Evolutionary conservation across 2,113 vertebrate species (phyloP), one percentile per base, ranked within the genome.

Genomic region (Carassius carassius): DNA sequence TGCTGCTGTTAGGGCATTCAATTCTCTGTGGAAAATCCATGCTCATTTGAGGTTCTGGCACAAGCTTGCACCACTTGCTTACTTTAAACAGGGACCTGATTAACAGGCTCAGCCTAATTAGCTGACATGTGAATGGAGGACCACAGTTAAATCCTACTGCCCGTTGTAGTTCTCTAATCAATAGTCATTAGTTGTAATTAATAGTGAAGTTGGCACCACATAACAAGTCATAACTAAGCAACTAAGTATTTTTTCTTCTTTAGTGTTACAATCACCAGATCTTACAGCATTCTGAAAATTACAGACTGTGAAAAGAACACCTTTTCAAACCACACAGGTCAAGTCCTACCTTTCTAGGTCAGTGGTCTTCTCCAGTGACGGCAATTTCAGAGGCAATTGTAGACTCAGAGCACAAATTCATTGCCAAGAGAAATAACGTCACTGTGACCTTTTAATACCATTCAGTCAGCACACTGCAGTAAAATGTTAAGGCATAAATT

Each of bases 111-210:
- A 84, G 82, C 19, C 56, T 67, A 84, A 89, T 86, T 86, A 86
- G 78, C 78, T 77, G 86, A 81, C 83, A 86, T 78, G 85, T 88
- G 73, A 90, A 79, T 82, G 85, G 65, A 81, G 47, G 73, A 83
- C 62, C 62, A 76, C 75, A 74, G 72, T 85, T 29, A 78, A 82
- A 82, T 86, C 81, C 75, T 75, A 81, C 85, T 78, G 78, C 82
- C 58, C 23, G 37, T 51, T 75, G 83, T 49, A 49, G 67, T 70
- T 77, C 74, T 78, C 49, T 51, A 73, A 78, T 94, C 94, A 92
- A 95, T 94, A 93, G 87, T 95, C 93, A 94, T 95, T 94, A 95
- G 87, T 87, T 92, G 86, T 92, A 90, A 90, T 91, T 94, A 91
- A 92, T 92, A 84, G 90, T 91, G 91, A 90, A 83, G 80, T 83